phyloP scores from a whole-genome alignment of 2,113 vertebrate genomes.

The Anas platyrhynchos region DNA sequence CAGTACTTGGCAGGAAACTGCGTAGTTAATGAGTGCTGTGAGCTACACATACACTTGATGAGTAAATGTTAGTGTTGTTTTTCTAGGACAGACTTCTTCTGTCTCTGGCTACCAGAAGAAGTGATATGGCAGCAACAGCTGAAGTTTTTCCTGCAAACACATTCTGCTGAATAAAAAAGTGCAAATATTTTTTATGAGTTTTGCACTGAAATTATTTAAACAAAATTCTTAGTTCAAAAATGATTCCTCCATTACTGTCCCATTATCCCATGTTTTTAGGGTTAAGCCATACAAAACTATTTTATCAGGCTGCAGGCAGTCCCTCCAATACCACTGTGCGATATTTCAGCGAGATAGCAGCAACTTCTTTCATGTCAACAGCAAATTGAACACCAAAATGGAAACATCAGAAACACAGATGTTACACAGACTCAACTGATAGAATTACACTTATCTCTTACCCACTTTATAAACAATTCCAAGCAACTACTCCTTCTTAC shows the following conservation, averaged over 20 bases:
- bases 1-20: not conserved
- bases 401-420: not conserved
- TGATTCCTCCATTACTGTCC: not conserved
- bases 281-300: rapidly evolving
- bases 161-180: not conserved
- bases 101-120: not conserved
- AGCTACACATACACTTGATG: not conserved
- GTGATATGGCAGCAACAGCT: not conserved
- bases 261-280: not conserved
- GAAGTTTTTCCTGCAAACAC: not conserved
- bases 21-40: not conserved
- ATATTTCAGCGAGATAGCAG: not conserved
- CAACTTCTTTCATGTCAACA: not conserved
- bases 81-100: not conserved
- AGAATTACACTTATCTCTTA: not conserved
- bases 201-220: not conserved
- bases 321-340: not conserved
- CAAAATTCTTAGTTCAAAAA: not conserved
- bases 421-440: not conserved
- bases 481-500: conserved; percentile 59
- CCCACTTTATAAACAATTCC: not conserved
- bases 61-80: not conserved
- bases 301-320: not conserved
- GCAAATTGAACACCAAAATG: not conserved
- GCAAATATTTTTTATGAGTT: not conserved